These are phyloP conservation scores for Sciurus vulgaris DNA, from an alignment of 2,797 vertebrate species.

Conservation along the genomic window DNA sequence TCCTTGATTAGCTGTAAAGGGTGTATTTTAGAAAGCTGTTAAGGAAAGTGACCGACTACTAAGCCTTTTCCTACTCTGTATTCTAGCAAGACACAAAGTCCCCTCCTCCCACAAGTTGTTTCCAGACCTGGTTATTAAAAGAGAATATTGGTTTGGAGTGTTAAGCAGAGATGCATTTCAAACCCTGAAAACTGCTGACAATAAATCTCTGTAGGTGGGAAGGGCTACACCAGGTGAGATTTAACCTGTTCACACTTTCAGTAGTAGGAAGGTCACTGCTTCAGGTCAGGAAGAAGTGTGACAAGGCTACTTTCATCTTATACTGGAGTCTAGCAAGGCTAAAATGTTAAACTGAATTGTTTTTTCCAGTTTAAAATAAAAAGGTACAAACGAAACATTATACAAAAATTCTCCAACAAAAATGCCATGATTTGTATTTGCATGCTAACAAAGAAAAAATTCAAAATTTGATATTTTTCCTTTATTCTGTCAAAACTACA, in stretches of 20 bases:
- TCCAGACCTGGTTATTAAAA: conserved; percentile 26
- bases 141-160: background rate
- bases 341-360: conserved; percentile 49
- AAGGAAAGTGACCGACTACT: background rate
- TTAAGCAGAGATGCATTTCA: background rate
- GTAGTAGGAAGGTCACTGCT: background rate
- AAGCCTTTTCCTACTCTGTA: background rate
- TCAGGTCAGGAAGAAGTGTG: background rate
- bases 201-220: background rate
- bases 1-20: background rate
- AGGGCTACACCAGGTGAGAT: background rate
- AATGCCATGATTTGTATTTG: conserved; percentile 43
- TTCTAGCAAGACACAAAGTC: background rate
- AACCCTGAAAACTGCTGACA: background rate
- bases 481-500: conserved; percentile 77
- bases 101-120: background rate
- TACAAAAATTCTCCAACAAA: conserved; percentile 64
- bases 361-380: conserved; percentile 47
- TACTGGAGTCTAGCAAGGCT: conserved; percentile 33
- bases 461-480: conserved; percentile 73
- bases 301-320: conserved; percentile 1
- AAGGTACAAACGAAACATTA: conserved; percentile 43
- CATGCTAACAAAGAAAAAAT: conserved; percentile 70
- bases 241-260: background rate
- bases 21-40: conserved; percentile 46